Percentiles rank a stretch among this genome's conserved stretches.
These are phyloP conservation scores for Phalacrocorax aristotelis DNA, from an alignment of 2,113 vertebrate genomes.

Conservation along the genomic window DNA sequence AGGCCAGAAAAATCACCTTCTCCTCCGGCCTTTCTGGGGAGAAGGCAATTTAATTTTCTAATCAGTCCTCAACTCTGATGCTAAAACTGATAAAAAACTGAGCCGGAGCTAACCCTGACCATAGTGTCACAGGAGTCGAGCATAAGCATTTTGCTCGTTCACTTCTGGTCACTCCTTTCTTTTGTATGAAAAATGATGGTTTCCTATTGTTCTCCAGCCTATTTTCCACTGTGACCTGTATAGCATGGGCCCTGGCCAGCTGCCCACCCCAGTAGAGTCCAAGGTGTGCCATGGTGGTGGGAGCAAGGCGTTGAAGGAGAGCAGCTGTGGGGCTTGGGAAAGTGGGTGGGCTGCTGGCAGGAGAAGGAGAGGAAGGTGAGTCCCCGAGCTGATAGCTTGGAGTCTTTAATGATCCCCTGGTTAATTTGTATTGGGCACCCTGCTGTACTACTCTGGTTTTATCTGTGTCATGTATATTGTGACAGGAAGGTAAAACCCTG, in stretches of 20 bases:
- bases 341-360: not conserved
- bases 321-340: not conserved
- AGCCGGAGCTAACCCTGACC: not conserved
- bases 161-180: not conserved
- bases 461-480: not conserved
- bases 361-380: not conserved
- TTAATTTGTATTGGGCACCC: not conserved
- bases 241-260: not conserved
- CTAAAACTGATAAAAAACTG: not conserved
- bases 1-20: not conserved
- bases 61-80: not conserved
- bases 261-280: not conserved
- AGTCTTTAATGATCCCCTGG: not conserved
- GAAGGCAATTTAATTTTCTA: not conserved
- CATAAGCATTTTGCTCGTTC: not conserved
- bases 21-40: not conserved
- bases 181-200: rapidly evolving
- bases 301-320: not conserved
- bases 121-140: not conserved
- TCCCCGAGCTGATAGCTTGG: not conserved
- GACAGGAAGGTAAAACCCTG: not conserved
- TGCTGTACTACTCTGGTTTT: not conserved
- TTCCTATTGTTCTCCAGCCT: not conserved
- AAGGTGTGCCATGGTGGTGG: not conserved
- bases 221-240: not conserved